These are phyloP conservation scores for Tipula confusa DNA, from an alignment of 2,888 invertebrate genomes.

Conservation along the genomic window DNA sequence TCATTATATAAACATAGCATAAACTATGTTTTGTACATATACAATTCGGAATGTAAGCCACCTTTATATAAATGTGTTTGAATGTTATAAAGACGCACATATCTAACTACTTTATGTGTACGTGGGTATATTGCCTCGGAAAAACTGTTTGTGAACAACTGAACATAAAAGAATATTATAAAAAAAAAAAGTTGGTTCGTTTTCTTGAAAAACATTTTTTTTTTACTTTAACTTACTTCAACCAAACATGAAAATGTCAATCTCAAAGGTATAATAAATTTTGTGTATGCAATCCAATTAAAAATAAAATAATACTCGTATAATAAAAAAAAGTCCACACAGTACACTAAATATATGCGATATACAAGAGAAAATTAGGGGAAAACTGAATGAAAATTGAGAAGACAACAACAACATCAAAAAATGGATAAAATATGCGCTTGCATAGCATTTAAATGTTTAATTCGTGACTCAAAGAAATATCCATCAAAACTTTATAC, in stretches of 20 bases:
- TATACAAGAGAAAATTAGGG: slow-evolving; percentile 25
- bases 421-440: background rate
- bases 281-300: slow-evolving; percentile 29
- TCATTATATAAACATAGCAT: background rate
- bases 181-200: background rate
- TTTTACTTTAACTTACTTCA: background rate
- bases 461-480: background rate
- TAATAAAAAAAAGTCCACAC: background rate
- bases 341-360: background rate
- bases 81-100: background rate
- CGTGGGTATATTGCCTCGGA: background rate
- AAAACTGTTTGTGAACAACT: background rate
- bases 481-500: background rate
- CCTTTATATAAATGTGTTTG: background rate
- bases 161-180: background rate
- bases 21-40: background rate
- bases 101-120: background rate
- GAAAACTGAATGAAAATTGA: background rate
- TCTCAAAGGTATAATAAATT: slow-evolving; percentile 30
- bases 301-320: too few relatives aligned
- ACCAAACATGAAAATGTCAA: slow-evolving; percentile 25
- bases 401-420: background rate
- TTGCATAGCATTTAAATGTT: background rate
- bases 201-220: background rate
- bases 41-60: background rate